Conservation (phyloP, 2,113 vertebrate species). For the Ammospiza nelsoni region DNA sequence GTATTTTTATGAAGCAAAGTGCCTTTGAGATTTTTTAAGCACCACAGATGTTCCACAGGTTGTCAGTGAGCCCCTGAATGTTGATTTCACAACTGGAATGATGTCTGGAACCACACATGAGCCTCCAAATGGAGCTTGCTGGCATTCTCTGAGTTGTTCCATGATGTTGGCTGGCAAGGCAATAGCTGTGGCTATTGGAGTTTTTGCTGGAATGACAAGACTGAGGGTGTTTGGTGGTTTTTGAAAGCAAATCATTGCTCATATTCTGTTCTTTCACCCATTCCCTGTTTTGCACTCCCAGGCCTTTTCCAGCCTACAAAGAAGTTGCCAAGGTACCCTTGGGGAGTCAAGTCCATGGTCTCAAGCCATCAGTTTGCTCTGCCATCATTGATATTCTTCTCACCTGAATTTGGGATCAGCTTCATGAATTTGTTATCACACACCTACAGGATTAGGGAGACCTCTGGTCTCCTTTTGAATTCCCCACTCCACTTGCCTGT, state of each 20-base stretch:
- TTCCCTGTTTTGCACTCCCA: background rate
- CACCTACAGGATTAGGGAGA: background rate
- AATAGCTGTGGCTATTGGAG: background rate
- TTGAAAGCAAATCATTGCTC: background rate
- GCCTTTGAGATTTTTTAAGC: background rate
- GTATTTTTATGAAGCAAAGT: background rate
- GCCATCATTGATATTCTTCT: background rate
- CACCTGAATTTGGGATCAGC: background rate
- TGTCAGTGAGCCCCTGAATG: background rate
- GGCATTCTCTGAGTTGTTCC: background rate
- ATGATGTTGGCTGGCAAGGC: background rate
- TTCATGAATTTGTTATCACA: constrained; percentile 20
- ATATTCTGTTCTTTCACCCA: background rate
- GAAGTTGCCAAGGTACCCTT: background rate
- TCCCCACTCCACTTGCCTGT: background rate
- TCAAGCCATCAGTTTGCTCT: background rate
- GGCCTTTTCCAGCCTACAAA: background rate
- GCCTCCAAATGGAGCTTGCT: background rate
- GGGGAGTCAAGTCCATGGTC: background rate
- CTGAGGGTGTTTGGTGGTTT: background rate
- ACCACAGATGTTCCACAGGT: background rate
- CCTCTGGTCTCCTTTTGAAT: background rate
- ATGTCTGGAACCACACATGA: background rate
- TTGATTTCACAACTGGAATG: background rate
- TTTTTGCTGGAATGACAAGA: background rate